Percentiles rank a stretch among this genome's conserved stretches.
Conservation (phyloP, 2,113 vertebrate species). For the Irena cyanogastra region DNA sequence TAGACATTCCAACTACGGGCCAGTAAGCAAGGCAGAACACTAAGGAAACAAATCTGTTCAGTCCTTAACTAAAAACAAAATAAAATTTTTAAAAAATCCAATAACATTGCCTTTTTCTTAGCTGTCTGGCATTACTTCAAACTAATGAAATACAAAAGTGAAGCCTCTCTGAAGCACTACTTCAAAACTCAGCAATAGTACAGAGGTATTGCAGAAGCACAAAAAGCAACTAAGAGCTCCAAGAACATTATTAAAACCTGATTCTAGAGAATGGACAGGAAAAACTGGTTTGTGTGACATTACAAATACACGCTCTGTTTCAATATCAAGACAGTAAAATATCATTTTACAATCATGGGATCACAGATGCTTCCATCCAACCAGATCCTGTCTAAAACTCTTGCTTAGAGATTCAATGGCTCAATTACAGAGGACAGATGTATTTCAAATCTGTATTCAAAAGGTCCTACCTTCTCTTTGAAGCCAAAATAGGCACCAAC, state of each 20-base stretch:
- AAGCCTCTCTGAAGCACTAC: background rate
- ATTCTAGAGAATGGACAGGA: background rate
- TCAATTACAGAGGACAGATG: background rate
- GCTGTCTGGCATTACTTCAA: background rate
- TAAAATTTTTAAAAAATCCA: background rate
- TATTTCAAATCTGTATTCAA: background rate
- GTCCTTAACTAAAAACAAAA: background rate
- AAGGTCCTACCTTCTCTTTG: conserved; percentile 78
- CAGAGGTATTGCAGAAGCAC: background rate
- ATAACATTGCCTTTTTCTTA: background rate
- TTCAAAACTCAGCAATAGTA: background rate
- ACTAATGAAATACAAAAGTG: background rate
- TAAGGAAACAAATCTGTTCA: background rate
- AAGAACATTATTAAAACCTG: background rate
- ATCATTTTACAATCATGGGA: background rate
- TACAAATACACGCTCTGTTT: background rate
- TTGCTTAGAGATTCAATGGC: background rate
- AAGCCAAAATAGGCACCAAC: conserved; percentile 88
- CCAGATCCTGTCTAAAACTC: background rate
- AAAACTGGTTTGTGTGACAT: background rate
- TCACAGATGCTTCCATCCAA: background rate
- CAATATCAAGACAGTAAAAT: background rate
- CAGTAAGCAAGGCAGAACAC: background rate
- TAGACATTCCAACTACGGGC: background rate
- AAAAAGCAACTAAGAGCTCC: background rate